Conservation (phyloP, 2,888 invertebrate species). For the Philhelius pedissequus region DNA sequence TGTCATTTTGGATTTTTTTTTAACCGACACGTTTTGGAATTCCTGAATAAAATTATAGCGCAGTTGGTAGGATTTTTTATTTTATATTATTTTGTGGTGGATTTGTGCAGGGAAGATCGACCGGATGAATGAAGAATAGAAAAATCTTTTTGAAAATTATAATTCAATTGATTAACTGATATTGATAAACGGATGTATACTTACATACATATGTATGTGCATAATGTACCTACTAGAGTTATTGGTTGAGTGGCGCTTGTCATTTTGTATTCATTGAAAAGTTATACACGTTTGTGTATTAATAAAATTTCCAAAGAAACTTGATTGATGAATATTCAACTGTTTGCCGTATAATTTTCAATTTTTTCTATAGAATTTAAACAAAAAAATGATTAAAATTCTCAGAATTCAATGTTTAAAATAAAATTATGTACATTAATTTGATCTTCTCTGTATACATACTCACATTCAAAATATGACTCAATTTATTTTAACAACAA, state of each 20-base stretch:
- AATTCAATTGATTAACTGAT: not conserved
- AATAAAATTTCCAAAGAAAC: too few relatives aligned
- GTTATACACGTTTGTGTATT: not conserved
- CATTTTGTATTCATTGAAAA: not conserved
- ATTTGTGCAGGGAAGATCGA: slow-evolving; percentile 1
- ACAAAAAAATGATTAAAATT: not conserved
- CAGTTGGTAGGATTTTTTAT: not conserved
- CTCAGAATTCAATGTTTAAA: slow-evolving; percentile 6
- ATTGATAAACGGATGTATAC: not conserved
- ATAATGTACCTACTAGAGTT: not conserved
- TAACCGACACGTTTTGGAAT: not conserved
- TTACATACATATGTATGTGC: too few relatives aligned
- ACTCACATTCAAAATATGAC: not conserved
- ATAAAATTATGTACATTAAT: not conserved
- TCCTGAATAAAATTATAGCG: not conserved
- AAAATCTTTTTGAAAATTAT: not conserved
- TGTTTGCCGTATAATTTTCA: not conserved
- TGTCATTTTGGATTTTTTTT: slow-evolving; percentile 6
- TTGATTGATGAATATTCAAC: not conserved
- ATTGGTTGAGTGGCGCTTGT: not conserved
- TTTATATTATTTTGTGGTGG: not conserved
- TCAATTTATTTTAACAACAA: slow-evolving; percentile 16
- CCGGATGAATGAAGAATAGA: not conserved
- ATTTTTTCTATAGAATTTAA: not conserved
- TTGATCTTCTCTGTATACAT: slow-evolving; percentile 18